Conservation (phyloP, 92 coral and sea anemone species). For the Actinostola sp. region DNA sequence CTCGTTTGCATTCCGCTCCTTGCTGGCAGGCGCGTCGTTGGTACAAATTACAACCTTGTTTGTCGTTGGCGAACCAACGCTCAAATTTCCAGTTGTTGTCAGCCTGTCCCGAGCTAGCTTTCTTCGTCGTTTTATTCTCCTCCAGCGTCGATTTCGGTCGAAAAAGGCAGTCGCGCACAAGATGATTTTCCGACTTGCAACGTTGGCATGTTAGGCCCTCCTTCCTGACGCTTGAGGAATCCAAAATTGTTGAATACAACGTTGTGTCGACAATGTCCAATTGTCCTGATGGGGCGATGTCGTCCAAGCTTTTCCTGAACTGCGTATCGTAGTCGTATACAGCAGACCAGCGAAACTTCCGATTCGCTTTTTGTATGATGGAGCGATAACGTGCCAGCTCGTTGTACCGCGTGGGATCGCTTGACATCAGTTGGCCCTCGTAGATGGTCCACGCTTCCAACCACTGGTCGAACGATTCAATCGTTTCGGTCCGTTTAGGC, state of each 20-base stretch:
- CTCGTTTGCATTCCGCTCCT: too few relatives aligned
- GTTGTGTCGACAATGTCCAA: constrained; percentile 19
- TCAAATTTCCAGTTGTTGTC: constrained; percentile 18
- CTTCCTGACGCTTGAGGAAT: constrained; percentile 24
- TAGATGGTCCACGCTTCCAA: too few relatives aligned
- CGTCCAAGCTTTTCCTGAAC: constrained; percentile 9
- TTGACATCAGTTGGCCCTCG: too few relatives aligned
- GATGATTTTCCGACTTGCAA: constrained; percentile 18
- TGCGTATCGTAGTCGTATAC: constrained; percentile 18
- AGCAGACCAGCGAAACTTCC: constrained; percentile 22
- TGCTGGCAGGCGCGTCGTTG: constrained; percentile 7
- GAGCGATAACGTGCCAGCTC: too few relatives aligned
- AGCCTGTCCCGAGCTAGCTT: constrained; percentile 12
- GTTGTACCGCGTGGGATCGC: too few relatives aligned
- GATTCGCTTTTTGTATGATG: constrained; percentile 25
- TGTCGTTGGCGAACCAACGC: background rate
- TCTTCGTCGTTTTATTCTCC: constrained; percentile 14
- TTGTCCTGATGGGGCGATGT: background rate
- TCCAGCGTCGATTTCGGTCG: constrained; percentile 26
- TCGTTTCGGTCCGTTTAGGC: too few relatives aligned
- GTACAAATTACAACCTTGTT: background rate
- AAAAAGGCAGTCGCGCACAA: constrained; percentile 33
- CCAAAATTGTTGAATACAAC: constrained; percentile 32
- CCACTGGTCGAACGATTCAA: too few relatives aligned
- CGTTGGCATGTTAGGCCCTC: constrained; percentile 31